Percentiles rank a stretch among this genome's conserved stretches.
These are phyloP conservation scores for Aurelia sp. DNA, from an alignment of 30 jellyfish, hydroid and myxozoan genomes.

Conservation along the genomic window DNA sequence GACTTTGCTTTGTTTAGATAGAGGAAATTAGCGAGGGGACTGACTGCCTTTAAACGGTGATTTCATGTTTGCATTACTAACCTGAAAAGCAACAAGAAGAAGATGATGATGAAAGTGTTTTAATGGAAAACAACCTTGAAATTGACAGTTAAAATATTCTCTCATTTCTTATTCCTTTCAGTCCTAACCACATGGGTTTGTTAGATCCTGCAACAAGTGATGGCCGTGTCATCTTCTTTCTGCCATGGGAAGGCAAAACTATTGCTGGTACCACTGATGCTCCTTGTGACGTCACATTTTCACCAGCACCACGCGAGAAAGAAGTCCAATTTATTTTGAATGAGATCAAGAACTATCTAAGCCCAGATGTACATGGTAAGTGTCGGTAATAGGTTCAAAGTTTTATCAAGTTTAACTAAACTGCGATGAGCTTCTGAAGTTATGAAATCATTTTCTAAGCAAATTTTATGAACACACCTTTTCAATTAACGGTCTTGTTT, in stretches of 20 bases:
- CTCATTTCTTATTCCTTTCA: not conserved
- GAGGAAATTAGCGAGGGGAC: too few relatives aligned
- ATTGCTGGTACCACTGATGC: conserved; percentile 99
- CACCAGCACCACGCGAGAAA: conserved; percentile 89
- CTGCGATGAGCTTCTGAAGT: too few relatives aligned
- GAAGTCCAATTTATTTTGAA: conserved; percentile 89
- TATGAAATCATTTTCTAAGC: too few relatives aligned
- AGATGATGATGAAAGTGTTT: too few relatives aligned
- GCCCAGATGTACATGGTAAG: conserved; percentile 89
- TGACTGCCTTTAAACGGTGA: too few relatives aligned
- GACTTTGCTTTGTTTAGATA: too few relatives aligned
- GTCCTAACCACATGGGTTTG: conserved; percentile 95
- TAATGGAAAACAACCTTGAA: not conserved
- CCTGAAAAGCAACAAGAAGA: too few relatives aligned
- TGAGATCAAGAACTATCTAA: conserved; percentile 74
- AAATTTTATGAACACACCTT: too few relatives aligned
- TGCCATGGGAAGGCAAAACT: conserved; percentile 99
- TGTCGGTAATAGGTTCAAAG: too few relatives aligned
- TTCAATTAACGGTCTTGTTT: too few relatives aligned
- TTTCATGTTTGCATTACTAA: too few relatives aligned
- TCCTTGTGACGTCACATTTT: conserved; percentile 79
- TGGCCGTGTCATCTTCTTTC: conserved; percentile 97
- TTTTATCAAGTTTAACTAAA: too few relatives aligned
- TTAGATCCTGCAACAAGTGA: conserved; percentile 98
- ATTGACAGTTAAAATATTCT: not conserved